These are phyloP conservation scores for Andricus curvator DNA, from an alignment of 2,888 invertebrate species.

Conservation along the genomic window DNA sequence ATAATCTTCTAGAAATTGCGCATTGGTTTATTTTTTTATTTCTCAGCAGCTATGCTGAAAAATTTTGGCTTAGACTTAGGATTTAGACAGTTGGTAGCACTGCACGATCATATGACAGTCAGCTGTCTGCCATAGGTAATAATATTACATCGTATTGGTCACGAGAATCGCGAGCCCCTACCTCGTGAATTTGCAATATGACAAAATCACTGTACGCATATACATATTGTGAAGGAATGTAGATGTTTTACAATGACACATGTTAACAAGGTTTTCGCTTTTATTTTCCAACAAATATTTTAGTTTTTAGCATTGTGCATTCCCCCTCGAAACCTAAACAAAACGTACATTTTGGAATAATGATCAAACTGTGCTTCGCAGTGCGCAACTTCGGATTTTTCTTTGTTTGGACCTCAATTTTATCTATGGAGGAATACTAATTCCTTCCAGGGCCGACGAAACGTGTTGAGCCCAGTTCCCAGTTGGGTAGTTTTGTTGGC, in stretches of 20 bases:
- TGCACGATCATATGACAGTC: conserved; percentile 57
- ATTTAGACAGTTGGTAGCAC: conserved; percentile 44
- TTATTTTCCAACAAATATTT: background rate
- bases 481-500: too few species aligned
- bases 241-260: background rate
- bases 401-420: too few species aligned
- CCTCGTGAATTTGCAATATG: conserved; percentile 32
- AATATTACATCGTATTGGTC: background rate
- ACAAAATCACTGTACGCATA: background rate
- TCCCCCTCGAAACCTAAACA: too few species aligned
- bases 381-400: background rate
- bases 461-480: too few species aligned
- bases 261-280: background rate
- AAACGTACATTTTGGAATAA: background rate
- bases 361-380: background rate
- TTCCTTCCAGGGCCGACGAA: too few species aligned
- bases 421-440: too few species aligned
- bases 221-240: background rate
- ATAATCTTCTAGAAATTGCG: background rate
- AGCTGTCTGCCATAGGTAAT: conserved; percentile 33
- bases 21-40: background rate
- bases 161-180: conserved; percentile 43
- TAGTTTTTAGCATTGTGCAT: background rate
- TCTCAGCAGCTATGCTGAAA: background rate
- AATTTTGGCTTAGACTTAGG: background rate